Conservation (phyloP, 2,888 invertebrate species). For the Drosophila sordidapex region DNA sequence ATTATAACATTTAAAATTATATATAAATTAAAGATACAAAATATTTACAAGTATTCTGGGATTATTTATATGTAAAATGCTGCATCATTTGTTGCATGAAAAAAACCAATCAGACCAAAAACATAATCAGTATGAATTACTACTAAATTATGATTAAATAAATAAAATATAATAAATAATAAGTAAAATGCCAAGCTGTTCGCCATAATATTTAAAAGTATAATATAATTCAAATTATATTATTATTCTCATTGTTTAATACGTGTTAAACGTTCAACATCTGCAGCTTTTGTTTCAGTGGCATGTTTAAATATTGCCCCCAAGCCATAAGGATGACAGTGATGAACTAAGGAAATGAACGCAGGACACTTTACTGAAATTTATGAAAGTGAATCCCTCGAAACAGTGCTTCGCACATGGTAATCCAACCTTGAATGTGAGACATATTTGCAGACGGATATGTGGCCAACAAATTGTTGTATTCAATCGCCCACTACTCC, state of each 20-base stretch:
- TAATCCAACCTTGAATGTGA: conserved; percentile 34
- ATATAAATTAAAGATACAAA: fast-evolving
- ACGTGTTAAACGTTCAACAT: background rate
- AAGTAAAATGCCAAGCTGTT: background rate
- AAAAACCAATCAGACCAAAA: no score
- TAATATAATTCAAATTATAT: background rate
- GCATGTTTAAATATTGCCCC: background rate
- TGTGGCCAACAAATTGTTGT: conserved; percentile 44
- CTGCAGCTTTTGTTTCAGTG: background rate
- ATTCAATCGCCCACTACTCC: background rate
- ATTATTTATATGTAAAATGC: no score
- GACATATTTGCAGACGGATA: conserved; percentile 50
- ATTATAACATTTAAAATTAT: no score
- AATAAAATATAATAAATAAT: background rate
- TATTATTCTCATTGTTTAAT: background rate
- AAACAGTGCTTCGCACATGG: conserved; percentile 39
- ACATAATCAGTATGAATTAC: background rate
- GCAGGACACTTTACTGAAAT: conserved; percentile 8
- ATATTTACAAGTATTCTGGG: no score
- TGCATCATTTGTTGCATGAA: no score
- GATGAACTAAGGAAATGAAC: background rate
- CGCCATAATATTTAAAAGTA: background rate
- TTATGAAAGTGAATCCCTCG: conserved; percentile 20
- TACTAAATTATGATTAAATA: background rate
- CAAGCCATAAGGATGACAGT: background rate